Evolutionary conservation across 2,797 vertebrate genomes (phyloP), one percentile per base, ranked within the genome.

Genomic region (Ammospiza maritima): DNA sequence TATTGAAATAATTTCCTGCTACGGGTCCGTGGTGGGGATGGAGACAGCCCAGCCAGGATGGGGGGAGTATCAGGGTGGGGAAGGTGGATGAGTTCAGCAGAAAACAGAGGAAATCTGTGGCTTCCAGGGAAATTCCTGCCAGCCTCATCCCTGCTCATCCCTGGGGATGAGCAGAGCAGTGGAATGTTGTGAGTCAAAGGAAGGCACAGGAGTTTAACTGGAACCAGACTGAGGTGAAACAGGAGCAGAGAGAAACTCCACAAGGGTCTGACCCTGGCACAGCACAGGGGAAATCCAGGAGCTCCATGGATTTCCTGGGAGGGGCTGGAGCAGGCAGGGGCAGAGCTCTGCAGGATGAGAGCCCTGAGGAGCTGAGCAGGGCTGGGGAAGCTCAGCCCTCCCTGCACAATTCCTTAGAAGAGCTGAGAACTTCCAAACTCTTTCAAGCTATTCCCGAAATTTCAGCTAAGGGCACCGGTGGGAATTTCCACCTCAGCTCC

Each of bases 21-120:
- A 0, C 6, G 9, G 17, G 16, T 26, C 50, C 6, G 0, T 4
- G 38, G 14, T 26, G 40, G n/a, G 10, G 51, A 23, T 0, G 13
- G 50, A 25, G 38, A 14, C 4, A 9, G 11, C 2, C 10, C 2
- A 6, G 50, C 4, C 67, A 26, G 34, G 51, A 13, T 26, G 56
- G 13, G 8, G 53, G 1, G 11, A 77, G 40, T 0, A 1, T 21
- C 48, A 40, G 34, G 16, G 13, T 34, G 73, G 16, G 3, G 25
- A 21, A 34, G 60, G 42, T 1, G 4, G 42, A 22, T 5, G n/a
- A 64, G 27, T 2, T 79, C 17, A 11, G 67, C 69, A 47, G 48
- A 69, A 78, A 67, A 15, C 8, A 0, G 61, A 69, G 67, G 71
- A 92, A 76, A 20, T 34, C 51, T 45, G 82, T 20, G 78, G 27